Evolutionary conservation across 2,797 vertebrate genomes (phyloP).

Genomic region (Cryptoprocta ferox): DNA sequence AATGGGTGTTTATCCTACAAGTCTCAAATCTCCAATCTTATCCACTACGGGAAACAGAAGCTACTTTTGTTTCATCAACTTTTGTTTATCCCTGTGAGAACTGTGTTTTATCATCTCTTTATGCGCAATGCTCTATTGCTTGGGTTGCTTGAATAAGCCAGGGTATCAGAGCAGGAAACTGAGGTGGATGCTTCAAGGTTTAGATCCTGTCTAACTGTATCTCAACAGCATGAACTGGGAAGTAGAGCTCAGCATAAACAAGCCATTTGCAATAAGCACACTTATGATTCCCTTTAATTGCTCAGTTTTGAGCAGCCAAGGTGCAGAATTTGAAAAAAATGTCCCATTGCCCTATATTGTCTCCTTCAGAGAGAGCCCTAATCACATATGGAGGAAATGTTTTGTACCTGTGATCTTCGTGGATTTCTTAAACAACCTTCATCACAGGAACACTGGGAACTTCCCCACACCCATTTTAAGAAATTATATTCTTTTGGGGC

Average conservation of each 20-base stretch:
- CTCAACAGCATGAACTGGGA: background rate
- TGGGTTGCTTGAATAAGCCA: constrained; percentile 26
- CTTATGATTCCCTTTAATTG: background rate
- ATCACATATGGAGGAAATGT: background rate
- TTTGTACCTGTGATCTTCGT: background rate
- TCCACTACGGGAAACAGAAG: background rate
- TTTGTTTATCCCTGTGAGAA: constrained; percentile 38
- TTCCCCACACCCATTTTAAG: background rate
- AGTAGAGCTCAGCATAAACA: background rate
- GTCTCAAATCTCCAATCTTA: background rate
- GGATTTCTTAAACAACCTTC: background rate
- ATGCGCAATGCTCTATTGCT: background rate
- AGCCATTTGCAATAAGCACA: background rate
- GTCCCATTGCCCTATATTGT: background rate
- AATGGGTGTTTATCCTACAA: background rate
- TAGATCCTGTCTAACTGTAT: background rate
- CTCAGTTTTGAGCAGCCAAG: background rate
- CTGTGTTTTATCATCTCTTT: background rate
- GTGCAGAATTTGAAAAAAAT: background rate
- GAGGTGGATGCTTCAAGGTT: background rate
- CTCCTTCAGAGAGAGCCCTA: background rate
- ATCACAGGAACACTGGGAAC: background rate
- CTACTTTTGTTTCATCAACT: constrained; percentile 28
- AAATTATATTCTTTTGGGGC: background rate
- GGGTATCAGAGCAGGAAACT: background rate